A percentile compares a stretch with the other conserved stretches of the same genome.
phyloP scores from a whole-genome alignment of 2,797 vertebrate genomes.

The Xiphorhynchus erythropygius region DNA sequence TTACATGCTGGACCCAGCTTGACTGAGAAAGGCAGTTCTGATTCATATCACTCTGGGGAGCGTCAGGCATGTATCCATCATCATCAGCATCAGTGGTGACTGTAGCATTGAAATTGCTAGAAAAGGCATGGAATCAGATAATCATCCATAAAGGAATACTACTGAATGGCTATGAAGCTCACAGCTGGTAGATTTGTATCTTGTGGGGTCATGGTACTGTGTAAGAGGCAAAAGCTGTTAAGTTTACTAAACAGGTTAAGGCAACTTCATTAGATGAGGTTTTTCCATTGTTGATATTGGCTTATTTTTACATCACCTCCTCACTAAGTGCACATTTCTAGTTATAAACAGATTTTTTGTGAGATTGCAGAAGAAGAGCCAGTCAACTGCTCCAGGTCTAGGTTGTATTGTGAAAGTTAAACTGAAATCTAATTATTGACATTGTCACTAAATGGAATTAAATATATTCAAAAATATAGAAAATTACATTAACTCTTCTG shows the following conservation, averaged over 20 bases:
- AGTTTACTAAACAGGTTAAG: neutral
- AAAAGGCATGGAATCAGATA: conserved; percentile 42
- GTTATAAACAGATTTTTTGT: neutral
- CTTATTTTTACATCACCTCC: neutral
- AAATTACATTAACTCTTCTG: neutral
- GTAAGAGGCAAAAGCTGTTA: neutral
- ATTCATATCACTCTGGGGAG: neutral
- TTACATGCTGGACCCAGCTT: neutral
- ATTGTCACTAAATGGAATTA: neutral
- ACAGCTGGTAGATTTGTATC: conserved; percentile 15
- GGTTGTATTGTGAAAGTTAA: neutral
- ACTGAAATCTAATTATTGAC: neutral
- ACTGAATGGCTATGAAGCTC: conserved; percentile 31
- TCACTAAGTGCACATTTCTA: neutral
- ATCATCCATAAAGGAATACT: neutral
- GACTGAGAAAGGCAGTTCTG: neutral
- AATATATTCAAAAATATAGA: neutral
- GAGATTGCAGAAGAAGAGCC: neutral
- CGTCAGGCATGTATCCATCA: neutral
- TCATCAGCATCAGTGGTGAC: neutral
- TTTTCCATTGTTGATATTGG: neutral
- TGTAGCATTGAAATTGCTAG: neutral
- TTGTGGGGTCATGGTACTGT: neutral
- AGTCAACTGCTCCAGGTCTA: neutral
- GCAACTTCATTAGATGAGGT: neutral